A percentile compares a stretch with the other conserved stretches of the same genome.
phyloP scores from a whole-genome alignment of 2,113 vertebrate species.

The Oenanthe oenanthe region DNA sequence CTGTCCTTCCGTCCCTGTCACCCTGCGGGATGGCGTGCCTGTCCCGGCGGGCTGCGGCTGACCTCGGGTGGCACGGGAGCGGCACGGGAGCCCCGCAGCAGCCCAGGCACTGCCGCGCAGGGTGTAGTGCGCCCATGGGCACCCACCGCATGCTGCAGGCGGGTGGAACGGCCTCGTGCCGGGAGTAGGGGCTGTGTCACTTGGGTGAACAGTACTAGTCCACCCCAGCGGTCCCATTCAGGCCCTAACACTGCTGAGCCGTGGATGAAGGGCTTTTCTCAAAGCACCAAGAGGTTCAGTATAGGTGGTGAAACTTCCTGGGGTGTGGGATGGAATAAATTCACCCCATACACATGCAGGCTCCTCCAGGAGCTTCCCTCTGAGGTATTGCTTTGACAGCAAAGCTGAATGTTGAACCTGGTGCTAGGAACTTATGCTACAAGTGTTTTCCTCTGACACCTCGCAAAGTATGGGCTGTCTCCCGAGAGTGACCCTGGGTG shows the following conservation, averaged over 20 bases:
- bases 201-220: not conserved
- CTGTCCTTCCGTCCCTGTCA: not conserved
- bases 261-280: not conserved
- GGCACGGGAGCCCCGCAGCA: not conserved
- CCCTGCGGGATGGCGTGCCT: rapidly evolving
- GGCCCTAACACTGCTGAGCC: not conserved
- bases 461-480: not conserved
- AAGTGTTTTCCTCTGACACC: not conserved
- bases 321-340: not conserved
- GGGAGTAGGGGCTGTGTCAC: not conserved
- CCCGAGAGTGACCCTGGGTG: rapidly evolving
- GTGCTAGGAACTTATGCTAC: not conserved
- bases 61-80: not conserved
- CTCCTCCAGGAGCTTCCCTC: not conserved
- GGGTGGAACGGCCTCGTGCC: not conserved
- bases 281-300: not conserved
- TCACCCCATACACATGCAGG: not conserved
- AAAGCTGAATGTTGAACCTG: not conserved
- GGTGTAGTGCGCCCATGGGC: rapidly evolving
- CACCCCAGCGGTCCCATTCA: not conserved
- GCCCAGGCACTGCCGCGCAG: not conserved
- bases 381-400: rapidly evolving
- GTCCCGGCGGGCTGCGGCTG: rapidly evolving
- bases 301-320: not conserved
- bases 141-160: rapidly evolving